Conservation (phyloP, 1,140 invertebrate species). For the Pseudomyrmex sp. region DNA sequence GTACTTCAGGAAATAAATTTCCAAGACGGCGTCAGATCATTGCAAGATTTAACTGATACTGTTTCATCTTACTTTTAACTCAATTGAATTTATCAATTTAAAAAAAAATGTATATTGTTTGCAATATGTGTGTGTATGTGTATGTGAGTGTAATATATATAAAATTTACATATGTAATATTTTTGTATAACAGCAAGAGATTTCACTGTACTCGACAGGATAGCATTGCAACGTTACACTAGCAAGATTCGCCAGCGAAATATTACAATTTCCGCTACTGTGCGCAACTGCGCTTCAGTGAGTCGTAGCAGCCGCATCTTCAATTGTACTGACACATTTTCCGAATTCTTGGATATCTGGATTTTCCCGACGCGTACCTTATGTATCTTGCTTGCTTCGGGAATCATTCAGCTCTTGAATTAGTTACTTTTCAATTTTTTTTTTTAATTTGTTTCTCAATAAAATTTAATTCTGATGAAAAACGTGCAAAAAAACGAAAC, state of each 20-base stretch:
- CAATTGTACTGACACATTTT: conserved; percentile 50
- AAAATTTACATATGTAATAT: background rate
- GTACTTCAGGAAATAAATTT: too few relatives aligned
- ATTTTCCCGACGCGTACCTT: conserved; percentile 22
- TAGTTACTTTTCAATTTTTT: background rate
- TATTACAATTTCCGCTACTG: conserved; percentile 55
- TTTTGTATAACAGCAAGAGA: conserved; percentile 24
- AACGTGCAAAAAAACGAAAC: background rate
- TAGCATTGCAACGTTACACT: conserved; percentile 8
- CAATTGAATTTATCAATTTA: too few relatives aligned
- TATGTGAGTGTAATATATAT: background rate
- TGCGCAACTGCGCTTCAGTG: conserved; percentile 48
- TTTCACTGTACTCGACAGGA: conserved; percentile 16
- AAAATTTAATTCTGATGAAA: conserved; percentile 7
- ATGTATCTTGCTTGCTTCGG: background rate
- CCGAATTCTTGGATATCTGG: conserved; percentile 26
- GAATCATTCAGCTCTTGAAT: background rate
- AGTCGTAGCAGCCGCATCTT: conserved; percentile 39
- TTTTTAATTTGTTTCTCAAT: background rate
- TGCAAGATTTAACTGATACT: too few relatives aligned
- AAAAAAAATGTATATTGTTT: too few relatives aligned
- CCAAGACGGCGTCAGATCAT: too few relatives aligned
- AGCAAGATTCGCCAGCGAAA: conserved; percentile 30
- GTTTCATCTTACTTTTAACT: too few relatives aligned
- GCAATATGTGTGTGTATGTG: too few relatives aligned